Evolutionary conservation across 2,888 invertebrate species (phyloP), one percentile per base, ranked within the genome.

Genomic region (Rambutsinella grinnellia): DNA sequence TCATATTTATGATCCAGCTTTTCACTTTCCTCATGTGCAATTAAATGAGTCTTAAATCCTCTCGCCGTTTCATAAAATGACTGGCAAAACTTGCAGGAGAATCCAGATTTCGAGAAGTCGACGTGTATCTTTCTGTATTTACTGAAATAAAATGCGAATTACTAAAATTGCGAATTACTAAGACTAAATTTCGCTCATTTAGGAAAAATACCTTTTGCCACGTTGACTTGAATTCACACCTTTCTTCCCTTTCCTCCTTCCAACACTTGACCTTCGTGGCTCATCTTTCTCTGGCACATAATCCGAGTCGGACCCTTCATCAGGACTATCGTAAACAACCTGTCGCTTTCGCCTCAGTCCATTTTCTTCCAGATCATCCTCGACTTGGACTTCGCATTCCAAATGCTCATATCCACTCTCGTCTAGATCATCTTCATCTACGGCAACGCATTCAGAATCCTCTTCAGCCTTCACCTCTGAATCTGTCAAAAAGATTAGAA

Each of bases 1-100:
- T 68, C 68, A n/a, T 49, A 58, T 24, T 49, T 58, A 36, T 68
- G 56, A 47, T 58, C 68, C n/a, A 68, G 51, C 13, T 26, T 0
- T 6, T 49, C n/a, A 17, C 68, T 68, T 36, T 68, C n/a, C 3
- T 49, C 8, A 49, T 68, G 68, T 1, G 21, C 27, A 21, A 26
- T 17, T 23, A 6, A 0, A n/a, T 68, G 68, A n/a, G 49, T 68
- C 2, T n/a, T 58, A 13, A 24, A 28, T 5, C 58, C 68, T 6
- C 8, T 21, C 3, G 21, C n/a, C 8, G 51, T 28, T 5, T 57
- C 51, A 23, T 58, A 68, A 2, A 66, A 26, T 1, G 66, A 56
- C 10, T 54, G 17, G 23, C 66, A 66, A 2, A 54, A 13, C 6
- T 46, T 13, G n/a, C 66, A 66, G 1, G 46, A 0, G 56, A 54